Conservation (phyloP, 2,113 vertebrate species). For the Oncorhynchus gorbuscha region DNA sequence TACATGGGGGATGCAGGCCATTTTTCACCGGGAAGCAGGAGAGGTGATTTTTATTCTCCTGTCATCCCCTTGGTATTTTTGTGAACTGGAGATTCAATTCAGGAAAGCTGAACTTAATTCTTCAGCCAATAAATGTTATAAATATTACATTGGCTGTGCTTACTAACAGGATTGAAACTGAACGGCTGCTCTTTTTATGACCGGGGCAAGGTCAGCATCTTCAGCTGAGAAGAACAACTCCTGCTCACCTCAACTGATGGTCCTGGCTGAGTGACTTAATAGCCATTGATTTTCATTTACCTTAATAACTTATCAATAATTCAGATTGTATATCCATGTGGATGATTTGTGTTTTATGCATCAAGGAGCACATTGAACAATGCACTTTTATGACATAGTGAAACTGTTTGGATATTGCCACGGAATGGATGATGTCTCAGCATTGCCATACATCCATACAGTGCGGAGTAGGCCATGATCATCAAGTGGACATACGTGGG, state of each 20-base stretch:
- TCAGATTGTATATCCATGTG: slow-evolving; percentile 18
- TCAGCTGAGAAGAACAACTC: neutral
- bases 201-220: no score
- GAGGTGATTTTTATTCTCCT: slow-evolving; percentile 39
- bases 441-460: no score
- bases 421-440: no score
- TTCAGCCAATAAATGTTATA: slow-evolving; percentile 44
- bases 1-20: slow-evolving; percentile 1
- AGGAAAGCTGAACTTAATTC: slow-evolving; percentile 45
- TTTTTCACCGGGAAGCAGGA: slow-evolving; percentile 14
- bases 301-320: slow-evolving; percentile 21
- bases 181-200: neutral
- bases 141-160: slow-evolving; percentile 42
- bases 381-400: no score
- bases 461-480: no score
- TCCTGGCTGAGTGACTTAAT: slow-evolving; percentile 3
- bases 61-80: slow-evolving; percentile 25
- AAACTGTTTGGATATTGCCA: no score
- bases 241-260: neutral
- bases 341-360: slow-evolving; percentile 30
- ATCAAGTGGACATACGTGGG: no score
- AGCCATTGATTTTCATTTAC: slow-evolving; percentile 11
- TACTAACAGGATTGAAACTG: slow-evolving; percentile 9
- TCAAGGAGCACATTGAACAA: slow-evolving; percentile 16
- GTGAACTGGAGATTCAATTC: slow-evolving; percentile 44